Percentiles rank a stretch among this genome's conserved stretches.
Evolutionary conservation across 2,797 vertebrate species (phyloP).

Genomic region (Tachyglossus aculeatus): DNA sequence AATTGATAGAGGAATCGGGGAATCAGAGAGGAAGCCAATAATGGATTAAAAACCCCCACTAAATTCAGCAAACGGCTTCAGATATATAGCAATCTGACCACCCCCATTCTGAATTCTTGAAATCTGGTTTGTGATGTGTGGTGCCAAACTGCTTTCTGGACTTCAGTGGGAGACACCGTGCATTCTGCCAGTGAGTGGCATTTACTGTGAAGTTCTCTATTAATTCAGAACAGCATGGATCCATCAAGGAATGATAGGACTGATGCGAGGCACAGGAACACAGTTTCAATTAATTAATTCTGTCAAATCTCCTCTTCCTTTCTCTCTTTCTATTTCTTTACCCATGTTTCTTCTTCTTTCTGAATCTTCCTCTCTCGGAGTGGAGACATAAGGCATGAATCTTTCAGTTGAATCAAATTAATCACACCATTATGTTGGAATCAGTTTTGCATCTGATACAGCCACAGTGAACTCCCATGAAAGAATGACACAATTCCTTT

Average conservation of each 20-base stretch:
- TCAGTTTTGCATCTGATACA: background rate
- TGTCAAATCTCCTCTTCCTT: background rate
- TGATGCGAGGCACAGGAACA: constrained; percentile 16
- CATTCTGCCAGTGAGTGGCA: constrained; percentile 8
- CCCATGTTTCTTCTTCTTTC: background rate
- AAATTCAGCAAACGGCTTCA: constrained; percentile 41
- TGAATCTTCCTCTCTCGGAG: background rate
- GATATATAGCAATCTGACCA: constrained; percentile 38
- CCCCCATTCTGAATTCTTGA: constrained; percentile 28
- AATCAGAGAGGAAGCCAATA: constrained; percentile 86
- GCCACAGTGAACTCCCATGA: fast-evolving
- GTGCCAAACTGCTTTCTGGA: background rate
- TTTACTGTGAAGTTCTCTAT: constrained; percentile 11
- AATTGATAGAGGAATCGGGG: constrained; percentile 78
- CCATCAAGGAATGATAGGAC: fast-evolving
- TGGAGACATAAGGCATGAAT: background rate
- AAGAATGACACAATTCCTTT: background rate
- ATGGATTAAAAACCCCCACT: constrained; percentile 33
- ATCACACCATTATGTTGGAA: background rate
- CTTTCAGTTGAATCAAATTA: constrained; percentile 1
- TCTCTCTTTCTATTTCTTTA: background rate
- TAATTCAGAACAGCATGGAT: background rate
- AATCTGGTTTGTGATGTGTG: background rate
- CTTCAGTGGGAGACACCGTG: background rate
- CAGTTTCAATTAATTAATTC: constrained; percentile 21